These are phyloP conservation scores for Margarornis squamiger DNA, from an alignment of 2,797 vertebrate genomes.

Conservation along the genomic window DNA sequence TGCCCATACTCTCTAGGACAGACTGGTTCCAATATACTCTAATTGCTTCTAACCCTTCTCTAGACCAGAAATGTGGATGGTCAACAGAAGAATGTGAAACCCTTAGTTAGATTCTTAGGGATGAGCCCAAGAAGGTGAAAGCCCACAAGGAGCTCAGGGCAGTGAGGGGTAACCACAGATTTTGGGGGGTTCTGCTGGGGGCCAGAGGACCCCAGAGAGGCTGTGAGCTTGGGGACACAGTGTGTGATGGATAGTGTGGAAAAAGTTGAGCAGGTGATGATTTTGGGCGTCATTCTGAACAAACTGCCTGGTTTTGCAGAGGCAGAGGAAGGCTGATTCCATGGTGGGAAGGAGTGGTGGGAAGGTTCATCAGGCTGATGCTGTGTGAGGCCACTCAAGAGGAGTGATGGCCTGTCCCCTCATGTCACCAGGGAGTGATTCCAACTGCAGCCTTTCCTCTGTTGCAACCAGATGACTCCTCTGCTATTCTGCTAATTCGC, in stretches of 20 bases:
- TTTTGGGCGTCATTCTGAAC: background rate
- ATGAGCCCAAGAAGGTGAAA: background rate
- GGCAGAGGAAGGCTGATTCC: background rate
- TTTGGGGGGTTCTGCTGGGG: background rate
- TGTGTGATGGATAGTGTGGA: background rate
- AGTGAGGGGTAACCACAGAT: background rate
- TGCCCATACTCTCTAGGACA: background rate
- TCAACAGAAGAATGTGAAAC: background rate
- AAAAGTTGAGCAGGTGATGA: background rate
- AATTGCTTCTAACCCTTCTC: background rate
- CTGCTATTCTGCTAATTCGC: background rate
- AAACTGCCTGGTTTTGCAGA: background rate
- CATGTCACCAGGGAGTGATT: background rate
- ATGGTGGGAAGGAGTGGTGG: accelerated
- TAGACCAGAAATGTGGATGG: accelerated
- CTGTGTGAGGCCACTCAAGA: background rate
- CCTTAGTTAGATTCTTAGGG: background rate
- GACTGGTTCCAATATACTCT: background rate
- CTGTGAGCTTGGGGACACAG: accelerated
- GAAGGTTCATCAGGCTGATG: background rate
- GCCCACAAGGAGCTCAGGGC: background rate
- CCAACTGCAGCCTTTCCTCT: background rate
- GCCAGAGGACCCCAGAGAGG: background rate
- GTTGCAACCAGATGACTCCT: accelerated
- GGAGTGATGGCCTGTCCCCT: background rate